Conservation (phyloP, 2,797 vertebrate species). For the Pangasius krempfi region DNA sequence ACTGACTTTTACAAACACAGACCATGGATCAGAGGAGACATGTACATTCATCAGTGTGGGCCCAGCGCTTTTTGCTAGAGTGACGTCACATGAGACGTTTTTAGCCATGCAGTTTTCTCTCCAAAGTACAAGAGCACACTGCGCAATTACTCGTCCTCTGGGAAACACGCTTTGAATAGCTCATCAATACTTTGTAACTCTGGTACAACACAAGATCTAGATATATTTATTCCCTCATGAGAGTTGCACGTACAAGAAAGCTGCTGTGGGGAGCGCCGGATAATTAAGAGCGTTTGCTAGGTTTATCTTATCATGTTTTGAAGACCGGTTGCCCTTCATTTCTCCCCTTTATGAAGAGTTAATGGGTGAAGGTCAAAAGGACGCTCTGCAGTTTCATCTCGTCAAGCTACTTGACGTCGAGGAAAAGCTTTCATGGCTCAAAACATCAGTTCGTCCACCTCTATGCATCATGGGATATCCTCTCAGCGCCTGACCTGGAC, state of each 20-base stretch:
- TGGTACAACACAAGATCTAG: constrained; percentile 46
- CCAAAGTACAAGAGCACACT: constrained; percentile 46
- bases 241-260: constrained; percentile 42
- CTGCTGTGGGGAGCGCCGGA: constrained; percentile 34
- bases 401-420: background rate
- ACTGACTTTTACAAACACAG: constrained; percentile 63
- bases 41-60: constrained; percentile 61
- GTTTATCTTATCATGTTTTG: constrained; percentile 48
- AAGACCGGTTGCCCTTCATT: constrained; percentile 6
- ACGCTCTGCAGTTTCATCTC: background rate
- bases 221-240: constrained; percentile 55
- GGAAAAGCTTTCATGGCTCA: constrained; percentile 1
- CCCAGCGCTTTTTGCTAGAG: background rate
- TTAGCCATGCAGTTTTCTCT: constrained; percentile 44
- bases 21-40: constrained; percentile 57
- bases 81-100: constrained; percentile 54
- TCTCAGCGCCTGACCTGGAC: constrained; percentile 7
- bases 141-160: constrained; percentile 55
- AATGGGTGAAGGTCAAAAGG: background rate
- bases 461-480: constrained; percentile 2
- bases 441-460: background rate
- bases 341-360: constrained; percentile 26
- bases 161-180: constrained; percentile 58
- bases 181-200: constrained; percentile 61
- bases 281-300: constrained; percentile 42